These are phyloP conservation scores for Leucophenga maculata DNA, from an alignment of 2,888 invertebrate genomes.

Conservation along the genomic window DNA sequence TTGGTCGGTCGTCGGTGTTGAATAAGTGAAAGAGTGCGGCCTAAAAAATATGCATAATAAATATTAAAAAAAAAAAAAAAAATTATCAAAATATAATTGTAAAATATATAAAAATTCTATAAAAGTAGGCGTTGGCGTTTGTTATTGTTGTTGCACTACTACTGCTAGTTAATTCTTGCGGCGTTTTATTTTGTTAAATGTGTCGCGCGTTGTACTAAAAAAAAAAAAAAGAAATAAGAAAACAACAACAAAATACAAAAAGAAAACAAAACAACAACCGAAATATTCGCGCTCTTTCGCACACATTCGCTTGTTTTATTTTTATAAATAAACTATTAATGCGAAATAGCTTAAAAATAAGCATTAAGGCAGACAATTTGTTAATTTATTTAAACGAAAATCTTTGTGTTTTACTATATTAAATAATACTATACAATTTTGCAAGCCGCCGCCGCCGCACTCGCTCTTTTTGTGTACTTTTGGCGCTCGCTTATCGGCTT, in stretches of 20 bases:
- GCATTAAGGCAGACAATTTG: not conserved
- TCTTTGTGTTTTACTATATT: too few relatives aligned
- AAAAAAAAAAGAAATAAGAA: not conserved
- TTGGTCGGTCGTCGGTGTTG: too few relatives aligned
- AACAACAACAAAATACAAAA: not conserved
- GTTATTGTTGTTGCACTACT: constrained; percentile 21
- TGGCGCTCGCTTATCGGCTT: constrained; percentile 13
- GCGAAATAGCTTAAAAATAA: not conserved
- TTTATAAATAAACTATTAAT: not conserved
- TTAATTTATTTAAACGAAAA: too few relatives aligned
- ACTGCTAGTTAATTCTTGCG: constrained; percentile 3
- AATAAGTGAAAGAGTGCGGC: too few relatives aligned
- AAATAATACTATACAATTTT: too few relatives aligned
- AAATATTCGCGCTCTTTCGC: not conserved
- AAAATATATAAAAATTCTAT: constrained; percentile 1
- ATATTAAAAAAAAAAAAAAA: too few relatives aligned
- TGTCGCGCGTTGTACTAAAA: too few relatives aligned
- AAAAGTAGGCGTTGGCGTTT: constrained; percentile 27
- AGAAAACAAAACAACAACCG: too few relatives aligned
- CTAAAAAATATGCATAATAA: too few relatives aligned
- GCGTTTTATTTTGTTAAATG: constrained; percentile 29
- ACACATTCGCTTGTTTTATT: not conserved
- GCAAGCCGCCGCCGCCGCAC: too few relatives aligned
- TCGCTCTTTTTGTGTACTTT: constrained; percentile 3
- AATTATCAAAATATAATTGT: constrained; percentile 19